Conservation (phyloP, 1,140 invertebrate genomes). For the Aporrectodea caliginosa region DNA sequence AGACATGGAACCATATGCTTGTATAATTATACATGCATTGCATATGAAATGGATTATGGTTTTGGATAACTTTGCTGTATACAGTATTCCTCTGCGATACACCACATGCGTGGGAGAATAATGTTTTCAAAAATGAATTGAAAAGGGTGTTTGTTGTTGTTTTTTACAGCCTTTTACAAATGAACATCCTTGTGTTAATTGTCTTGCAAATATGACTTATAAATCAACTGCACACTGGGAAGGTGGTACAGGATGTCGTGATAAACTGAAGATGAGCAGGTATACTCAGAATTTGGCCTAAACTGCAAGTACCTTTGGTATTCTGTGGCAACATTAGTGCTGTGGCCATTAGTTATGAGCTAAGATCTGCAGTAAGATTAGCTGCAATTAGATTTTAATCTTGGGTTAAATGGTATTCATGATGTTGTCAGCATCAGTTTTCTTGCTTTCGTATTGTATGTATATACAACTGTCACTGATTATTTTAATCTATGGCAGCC, state of each 20-base stretch:
- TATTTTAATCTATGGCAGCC: too few species aligned
- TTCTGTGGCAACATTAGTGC: too few species aligned
- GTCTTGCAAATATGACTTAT: constrained; percentile 44
- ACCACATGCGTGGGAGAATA: constrained; percentile 7
- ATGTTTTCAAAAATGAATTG: background rate
- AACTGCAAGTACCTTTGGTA: too few species aligned
- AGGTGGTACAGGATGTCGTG: constrained; percentile 54
- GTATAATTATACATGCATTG: background rate
- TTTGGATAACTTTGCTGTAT: background rate
- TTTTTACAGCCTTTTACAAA: constrained; percentile 44
- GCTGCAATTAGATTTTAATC: background rate
- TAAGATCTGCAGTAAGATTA: background rate
- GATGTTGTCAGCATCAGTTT: too few species aligned
- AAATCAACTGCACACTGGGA: constrained; percentile 52
- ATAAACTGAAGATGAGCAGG: constrained; percentile 54
- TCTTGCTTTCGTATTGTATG: too few species aligned
- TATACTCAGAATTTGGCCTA: constrained; percentile 34
- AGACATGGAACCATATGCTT: background rate
- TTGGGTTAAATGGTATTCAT: too few species aligned
- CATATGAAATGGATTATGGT: background rate
- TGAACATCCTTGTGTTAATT: constrained; percentile 47
- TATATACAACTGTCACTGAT: too few species aligned
- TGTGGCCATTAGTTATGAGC: background rate
- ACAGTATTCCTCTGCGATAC: background rate
- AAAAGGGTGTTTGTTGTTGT: background rate